Conservation (phyloP, 2,888 invertebrate genomes). For the Limulus polyphemus region DNA sequence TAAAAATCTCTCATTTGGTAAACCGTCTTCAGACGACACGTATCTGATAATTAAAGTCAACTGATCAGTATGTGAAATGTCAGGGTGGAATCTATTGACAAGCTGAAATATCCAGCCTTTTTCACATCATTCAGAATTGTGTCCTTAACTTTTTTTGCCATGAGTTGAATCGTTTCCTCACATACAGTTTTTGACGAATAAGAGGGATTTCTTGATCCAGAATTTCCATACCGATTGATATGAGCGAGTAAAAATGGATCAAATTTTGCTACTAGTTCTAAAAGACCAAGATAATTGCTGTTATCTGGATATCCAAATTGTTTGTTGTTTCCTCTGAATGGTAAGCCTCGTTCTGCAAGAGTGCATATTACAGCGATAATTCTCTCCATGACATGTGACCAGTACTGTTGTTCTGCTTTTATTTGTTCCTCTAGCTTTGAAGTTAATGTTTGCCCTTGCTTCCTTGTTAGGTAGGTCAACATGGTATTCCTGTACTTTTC, state of each 20-base stretch:
- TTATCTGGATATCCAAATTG: no score
- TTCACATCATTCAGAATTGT: slow-evolving; percentile 30
- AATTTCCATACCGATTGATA: slow-evolving; percentile 29
- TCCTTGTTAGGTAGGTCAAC: no score
- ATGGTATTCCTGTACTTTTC: no score
- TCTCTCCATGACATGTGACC: no score
- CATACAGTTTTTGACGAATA: slow-evolving; percentile 30
- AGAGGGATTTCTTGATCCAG: slow-evolving; percentile 28
- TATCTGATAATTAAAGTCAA: slow-evolving; percentile 31
- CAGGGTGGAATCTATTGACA: slow-evolving; percentile 29
- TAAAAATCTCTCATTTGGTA: slow-evolving; percentile 7
- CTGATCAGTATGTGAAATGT: slow-evolving; percentile 32
- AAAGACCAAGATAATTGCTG: slow-evolving; percentile 28
- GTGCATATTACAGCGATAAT: no score
- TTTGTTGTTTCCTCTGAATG: no score
- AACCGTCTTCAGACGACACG: slow-evolving; percentile 14
- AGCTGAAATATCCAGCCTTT: slow-evolving; percentile 22
- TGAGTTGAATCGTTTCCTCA: slow-evolving; percentile 32
- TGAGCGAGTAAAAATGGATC: slow-evolving; percentile 30
- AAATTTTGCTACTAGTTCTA: slow-evolving; percentile 31
- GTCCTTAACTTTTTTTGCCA: slow-evolving; percentile 28
- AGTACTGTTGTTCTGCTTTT: no score
- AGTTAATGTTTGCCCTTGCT: no score
- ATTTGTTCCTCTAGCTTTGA: no score
- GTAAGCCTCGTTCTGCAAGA: no score